Conservation (phyloP, 2,113 vertebrate species). For the Cochlearius cochlearius region DNA sequence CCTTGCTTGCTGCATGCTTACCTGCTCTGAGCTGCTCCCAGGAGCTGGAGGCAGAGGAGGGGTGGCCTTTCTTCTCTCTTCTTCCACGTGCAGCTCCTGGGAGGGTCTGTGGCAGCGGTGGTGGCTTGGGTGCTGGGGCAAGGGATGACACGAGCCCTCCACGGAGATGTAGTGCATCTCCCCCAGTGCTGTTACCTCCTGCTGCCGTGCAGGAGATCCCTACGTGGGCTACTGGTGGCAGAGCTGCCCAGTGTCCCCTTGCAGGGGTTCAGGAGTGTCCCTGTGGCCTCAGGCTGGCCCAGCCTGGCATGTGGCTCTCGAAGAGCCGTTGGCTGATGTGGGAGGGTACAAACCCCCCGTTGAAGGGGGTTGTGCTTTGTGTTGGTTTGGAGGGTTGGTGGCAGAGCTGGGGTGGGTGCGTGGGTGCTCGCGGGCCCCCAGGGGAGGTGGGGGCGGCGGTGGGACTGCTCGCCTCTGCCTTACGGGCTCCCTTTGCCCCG, state of each 20-base stretch:
- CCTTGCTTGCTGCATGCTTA: background rate
- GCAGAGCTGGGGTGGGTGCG: background rate
- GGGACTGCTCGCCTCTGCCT: background rate
- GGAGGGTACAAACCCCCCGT: background rate
- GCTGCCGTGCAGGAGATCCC: background rate
- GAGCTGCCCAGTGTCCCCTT: background rate
- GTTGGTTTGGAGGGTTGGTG: background rate
- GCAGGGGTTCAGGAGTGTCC: background rate
- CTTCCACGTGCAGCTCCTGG: background rate
- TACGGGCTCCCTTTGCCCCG: rapidly evolving
- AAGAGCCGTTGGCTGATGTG: background rate
- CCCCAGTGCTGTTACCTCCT: background rate
- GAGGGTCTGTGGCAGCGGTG: background rate
- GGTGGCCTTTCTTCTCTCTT: background rate
- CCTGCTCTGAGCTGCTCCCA: background rate
- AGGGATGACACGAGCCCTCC: background rate
- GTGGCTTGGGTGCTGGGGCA: background rate
- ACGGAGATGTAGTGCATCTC: background rate
- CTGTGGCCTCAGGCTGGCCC: background rate
- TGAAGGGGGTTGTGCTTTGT: background rate
- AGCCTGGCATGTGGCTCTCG: background rate
- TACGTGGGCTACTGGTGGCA: background rate
- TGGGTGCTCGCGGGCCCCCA: background rate
- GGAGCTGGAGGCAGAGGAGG: background rate
- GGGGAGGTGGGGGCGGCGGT: background rate